Evolutionary conservation across 2,113 vertebrate genomes (phyloP), one percentile per base, ranked within the genome.

Genomic region (Mus pahari): DNA sequence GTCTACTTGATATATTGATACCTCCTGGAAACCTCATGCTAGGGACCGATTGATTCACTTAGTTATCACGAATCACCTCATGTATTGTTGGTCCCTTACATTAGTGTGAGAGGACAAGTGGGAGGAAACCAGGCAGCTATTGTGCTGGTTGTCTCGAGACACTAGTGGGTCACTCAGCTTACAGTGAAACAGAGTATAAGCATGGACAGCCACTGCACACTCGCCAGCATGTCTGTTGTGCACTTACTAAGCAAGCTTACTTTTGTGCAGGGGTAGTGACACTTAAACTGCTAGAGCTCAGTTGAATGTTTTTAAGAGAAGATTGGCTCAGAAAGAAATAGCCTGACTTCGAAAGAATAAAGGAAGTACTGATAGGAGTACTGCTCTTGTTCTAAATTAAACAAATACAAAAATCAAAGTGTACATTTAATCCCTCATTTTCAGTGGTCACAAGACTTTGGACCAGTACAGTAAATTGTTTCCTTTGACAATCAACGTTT

Each of bases 401-500:
- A 95, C 87, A 92, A 97, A 91, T 88, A 66, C 42, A 50, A 96
- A 97, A 96, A 96, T 95, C 77, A 94, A 96, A 97, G 98, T 90
- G 96, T 97, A 53, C 91, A 78, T 98, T 98, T 98, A 98, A 98
- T 98, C 98, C 96, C 95, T 96, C 77, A 78, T 98, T 97, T 96
- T 98, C 94, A 98, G 9, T 93, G 96, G 64, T 98, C 96, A 91
- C 87, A 97, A 97, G 96, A 98, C 98, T 97, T 98, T 96, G 97
- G 96, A 96, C 95, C 98, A 97, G 94, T 97, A 84, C 96, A 97
- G 98, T 97, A 97, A 97, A 97, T 98, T 96, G 96, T 98, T 98
- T 98, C 98, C 96, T 98, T 97, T 98, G 98, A 98, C 97, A 98
- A 97, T 96, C 96, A 86, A 89, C 90, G 97, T 98, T 96, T 96